Base-by-base conservation (phyloP, 2,113 vertebrate species). In the Melanotaenia duboulayi region DNA sequence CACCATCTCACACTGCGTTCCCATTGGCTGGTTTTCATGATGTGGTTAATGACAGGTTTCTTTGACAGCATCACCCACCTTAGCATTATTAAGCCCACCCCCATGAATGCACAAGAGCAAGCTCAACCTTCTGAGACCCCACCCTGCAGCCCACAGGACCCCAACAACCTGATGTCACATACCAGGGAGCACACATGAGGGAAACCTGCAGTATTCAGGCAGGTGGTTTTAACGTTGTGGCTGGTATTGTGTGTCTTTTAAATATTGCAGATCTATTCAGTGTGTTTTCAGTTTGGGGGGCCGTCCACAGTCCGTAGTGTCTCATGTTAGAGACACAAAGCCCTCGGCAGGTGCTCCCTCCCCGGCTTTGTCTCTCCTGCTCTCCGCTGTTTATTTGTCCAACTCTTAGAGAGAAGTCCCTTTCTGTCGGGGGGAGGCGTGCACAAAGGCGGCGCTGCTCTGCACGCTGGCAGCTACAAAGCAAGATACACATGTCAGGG, bases 321-420 rank as follows among this genome's bases (percentile, higher is more conserved):
- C 46, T 54, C 83, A 79, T 80, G 82, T 87, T 85, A 76, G 74
- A 59, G 40, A 77, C 85, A 89, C 89, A 92, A 90, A 92, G 83
- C 46, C 79, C 54, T 32, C 28, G 72, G 86, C 90, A 90, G 90
- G 89, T 90, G 90, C 83, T 91, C 80, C 61, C 69, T 78, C 71
- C 67, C 66, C 48, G 66, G n/a, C 84, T 90, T 87, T 90, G 87
- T 90, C 66, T 84, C 63, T 84, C 22, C 16, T 71, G 71, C 78
- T 70, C 73, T 80, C 77, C 63, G 81, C 83, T 87, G 83, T 89
- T 90, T 90, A 88, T 89, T 91, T 90, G 89, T 85, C 78, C 82
- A 78, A 82, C 77, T 86, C 73, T 32, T 50, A 54, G 65, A 85
- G 63, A 84, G 71, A 81, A 69, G 56, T 82, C 63, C 77, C 65